phyloP scores from a whole-genome alignment of 64 coral and sea anemone species.

The Platygyra sinensis region DNA sequence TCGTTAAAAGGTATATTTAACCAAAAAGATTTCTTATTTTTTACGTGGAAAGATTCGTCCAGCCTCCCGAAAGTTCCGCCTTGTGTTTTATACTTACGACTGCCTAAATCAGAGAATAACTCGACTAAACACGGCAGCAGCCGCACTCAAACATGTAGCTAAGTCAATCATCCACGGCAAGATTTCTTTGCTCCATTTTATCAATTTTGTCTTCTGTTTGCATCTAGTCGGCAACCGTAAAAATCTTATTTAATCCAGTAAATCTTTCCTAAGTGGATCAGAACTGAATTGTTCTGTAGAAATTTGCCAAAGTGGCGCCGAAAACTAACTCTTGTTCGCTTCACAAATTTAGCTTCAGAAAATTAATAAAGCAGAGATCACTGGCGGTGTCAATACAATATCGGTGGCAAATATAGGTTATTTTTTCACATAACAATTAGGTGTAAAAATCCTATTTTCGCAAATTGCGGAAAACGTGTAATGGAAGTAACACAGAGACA shows the following conservation, averaged over 20 bases:
- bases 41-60: not conserved
- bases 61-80: not conserved
- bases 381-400: not conserved
- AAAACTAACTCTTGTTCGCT: conserved; percentile 1
- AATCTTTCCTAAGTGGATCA: conserved; percentile 29
- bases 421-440: not conserved
- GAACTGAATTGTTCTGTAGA: not conserved
- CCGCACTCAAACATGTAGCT: not conserved
- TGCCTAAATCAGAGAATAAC: not conserved
- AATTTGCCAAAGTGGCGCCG: not conserved
- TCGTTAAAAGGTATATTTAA: not conserved
- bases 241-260: conserved; percentile 11
- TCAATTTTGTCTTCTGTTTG: not conserved
- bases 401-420: not conserved
- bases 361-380: not conserved
- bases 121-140: not conserved
- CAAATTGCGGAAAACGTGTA: not conserved
- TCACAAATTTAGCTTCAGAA: not conserved
- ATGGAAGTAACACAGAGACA: not conserved
- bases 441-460: conserved; percentile 2
- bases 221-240: not conserved
- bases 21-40: not conserved
- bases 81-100: not conserved
- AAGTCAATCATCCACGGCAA: not conserved
- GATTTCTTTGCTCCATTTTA: not conserved